These are phyloP conservation scores for Azemiops feae DNA, from an alignment of 2,113 vertebrate species.

Conservation along the genomic window DNA sequence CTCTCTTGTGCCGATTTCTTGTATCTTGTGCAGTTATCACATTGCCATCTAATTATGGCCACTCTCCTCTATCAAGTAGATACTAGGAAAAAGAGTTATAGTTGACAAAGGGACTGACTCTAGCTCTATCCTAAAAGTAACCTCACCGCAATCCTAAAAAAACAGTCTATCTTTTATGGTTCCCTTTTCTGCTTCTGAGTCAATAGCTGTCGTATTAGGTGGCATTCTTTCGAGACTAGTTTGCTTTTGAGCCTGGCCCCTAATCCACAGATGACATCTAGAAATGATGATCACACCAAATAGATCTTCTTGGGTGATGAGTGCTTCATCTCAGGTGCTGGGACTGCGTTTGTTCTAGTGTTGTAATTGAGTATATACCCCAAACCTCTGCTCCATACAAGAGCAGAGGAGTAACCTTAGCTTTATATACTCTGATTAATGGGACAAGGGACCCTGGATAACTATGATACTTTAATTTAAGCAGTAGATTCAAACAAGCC, in stretches of 20 bases:
- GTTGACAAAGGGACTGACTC: background rate
- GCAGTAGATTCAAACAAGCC: too few relatives aligned
- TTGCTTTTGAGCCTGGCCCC: background rate
- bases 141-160: background rate
- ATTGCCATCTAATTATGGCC: background rate
- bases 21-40: background rate
- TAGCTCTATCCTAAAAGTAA: background rate
- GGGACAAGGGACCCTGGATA: too few relatives aligned
- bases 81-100: background rate
- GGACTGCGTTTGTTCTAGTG: too few relatives aligned
- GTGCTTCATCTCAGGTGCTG: background rate
- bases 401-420: too few relatives aligned
- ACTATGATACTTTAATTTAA: too few relatives aligned
- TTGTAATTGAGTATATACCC: too few relatives aligned
- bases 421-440: too few relatives aligned
- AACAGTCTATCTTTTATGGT: background rate
- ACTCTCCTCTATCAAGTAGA: background rate
- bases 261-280: background rate
- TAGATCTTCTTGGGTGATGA: background rate
- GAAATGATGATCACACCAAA: background rate
- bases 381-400: too few relatives aligned
- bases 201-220: background rate
- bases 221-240: background rate
- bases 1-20: background rate
- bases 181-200: background rate